A percentile compares a stretch with the other conserved stretches of the same genome.
Evolutionary conservation across 2,113 vertebrate genomes (phyloP).

Genomic region (Hippolais icterina): DNA sequence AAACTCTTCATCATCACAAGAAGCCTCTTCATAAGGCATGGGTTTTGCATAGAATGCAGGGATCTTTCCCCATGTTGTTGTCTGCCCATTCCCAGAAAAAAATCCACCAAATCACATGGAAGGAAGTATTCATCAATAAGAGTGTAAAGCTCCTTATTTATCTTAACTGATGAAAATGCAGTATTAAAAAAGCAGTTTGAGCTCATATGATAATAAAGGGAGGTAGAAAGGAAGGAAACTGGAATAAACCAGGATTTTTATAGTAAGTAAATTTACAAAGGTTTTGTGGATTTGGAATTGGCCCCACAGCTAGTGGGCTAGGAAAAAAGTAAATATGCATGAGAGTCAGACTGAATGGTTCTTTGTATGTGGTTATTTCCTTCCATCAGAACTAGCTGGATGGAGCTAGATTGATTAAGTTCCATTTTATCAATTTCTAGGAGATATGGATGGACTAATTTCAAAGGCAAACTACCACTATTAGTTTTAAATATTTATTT

Average conservation of each 20-base stretch:
- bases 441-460: background rate
- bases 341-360: background rate
- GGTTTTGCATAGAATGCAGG: background rate
- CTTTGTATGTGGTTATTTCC: background rate
- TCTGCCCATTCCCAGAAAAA: background rate
- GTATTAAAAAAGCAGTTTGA: background rate
- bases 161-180: background rate
- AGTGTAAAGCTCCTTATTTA: background rate
- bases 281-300: background rate
- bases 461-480: background rate
- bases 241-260: background rate
- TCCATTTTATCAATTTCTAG: background rate
- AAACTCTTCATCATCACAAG: background rate
- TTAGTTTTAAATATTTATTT: background rate
- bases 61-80: background rate
- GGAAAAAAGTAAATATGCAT: background rate
- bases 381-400: background rate
- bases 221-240: background rate
- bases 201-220: background rate
- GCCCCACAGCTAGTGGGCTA: background rate
- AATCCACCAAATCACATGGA: background rate
- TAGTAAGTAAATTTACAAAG: background rate
- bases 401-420: background rate
- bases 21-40: fast-evolving
- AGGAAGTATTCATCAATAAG: background rate